Percentiles rank a stretch among this genome's conserved stretches.
phyloP scores from a whole-genome alignment of 1,140 invertebrate genomes.

The Phortica variegata region DNA sequence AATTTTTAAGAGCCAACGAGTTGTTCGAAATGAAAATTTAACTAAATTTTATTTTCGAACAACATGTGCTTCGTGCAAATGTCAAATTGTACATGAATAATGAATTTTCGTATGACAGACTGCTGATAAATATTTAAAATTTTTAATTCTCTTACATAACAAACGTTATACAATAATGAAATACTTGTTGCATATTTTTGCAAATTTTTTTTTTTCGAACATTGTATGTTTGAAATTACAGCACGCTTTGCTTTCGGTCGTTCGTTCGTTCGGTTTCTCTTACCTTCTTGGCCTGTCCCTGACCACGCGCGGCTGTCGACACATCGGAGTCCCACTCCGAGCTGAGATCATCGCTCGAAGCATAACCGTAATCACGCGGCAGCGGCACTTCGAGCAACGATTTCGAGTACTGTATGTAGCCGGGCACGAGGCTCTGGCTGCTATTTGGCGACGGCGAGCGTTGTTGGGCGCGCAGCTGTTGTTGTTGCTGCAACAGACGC shows the following conservation, averaged over 20 bases:
- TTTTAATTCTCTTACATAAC: no score
- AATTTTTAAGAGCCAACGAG: no score
- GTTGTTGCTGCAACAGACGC: slow-evolving; percentile 26
- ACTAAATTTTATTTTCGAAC: no score
- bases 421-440: slow-evolving; percentile 57
- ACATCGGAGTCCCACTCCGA: slow-evolving; percentile 88
- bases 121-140: no score
- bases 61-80: no score
- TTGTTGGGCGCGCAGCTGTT: slow-evolving; percentile 17
- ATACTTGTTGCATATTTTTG: background rate
- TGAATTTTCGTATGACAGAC: no score
- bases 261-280: no score
- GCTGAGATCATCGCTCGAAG: slow-evolving; percentile 82
- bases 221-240: no score
- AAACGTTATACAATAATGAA: no score
- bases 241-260: no score
- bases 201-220: background rate
- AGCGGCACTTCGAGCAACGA: slow-evolving; percentile 73
- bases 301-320: slow-evolving; percentile 39
- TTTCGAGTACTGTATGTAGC: slow-evolving; percentile 78
- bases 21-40: no score
- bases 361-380: slow-evolving; percentile 75
- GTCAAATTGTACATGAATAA: no score
- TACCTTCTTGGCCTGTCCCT: slow-evolving; percentile 41
- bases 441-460: slow-evolving; percentile 44